Evolutionary conservation across 2,888 invertebrate species (phyloP), one percentile per base, ranked within the genome.

Genomic region (Rapana venosa): DNA sequence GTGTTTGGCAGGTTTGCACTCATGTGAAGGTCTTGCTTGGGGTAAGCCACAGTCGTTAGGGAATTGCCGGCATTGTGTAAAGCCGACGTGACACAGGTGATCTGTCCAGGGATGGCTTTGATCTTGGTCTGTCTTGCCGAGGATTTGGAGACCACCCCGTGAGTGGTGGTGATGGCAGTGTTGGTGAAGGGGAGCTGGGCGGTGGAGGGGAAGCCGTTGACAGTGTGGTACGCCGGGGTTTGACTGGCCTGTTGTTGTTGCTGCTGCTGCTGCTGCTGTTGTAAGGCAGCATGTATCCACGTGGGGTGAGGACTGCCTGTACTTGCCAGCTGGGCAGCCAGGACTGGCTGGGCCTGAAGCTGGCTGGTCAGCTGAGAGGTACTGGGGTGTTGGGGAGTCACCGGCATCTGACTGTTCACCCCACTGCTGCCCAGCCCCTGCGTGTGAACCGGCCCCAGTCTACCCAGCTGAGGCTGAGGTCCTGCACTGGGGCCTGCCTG

Each of bases 151-250:
- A 61, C 15, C 17, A 61, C 8, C 1, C 47, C 47, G n/a, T 61
- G 56, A n/a, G 61, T 20, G 0, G 85, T 74, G 32, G 66, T 32
- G 74, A 36, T n/a, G 30, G 70, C 58, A 30, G 74, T n/a, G 56
- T 85, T 83, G 30, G 56, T 58, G 47, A 22, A 85, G 1, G 74
- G 32, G 30, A 70, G 85, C 32, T 66, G 89, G 17, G 74, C 20
- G 2, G 89, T 36, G 26, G 85, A n/a, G n/a, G 89, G 89, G 66
- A 89, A 89, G 0, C 89, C 89, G 30, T 89, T 89, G 77, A 89
- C 66, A 26, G 58, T 35, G n/a, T 66, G 88, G 36, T 83, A 88
- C 5, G 32, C n/a, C 17, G 88, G n/a, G 66, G 36, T 22, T 22
- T 47, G 81, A 26, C 30, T 30, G 11, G 66, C 66, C 13, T 26